These are phyloP conservation scores for Epinotia nisella DNA, from an alignment of 2,888 invertebrate species.

Conservation along the genomic window DNA sequence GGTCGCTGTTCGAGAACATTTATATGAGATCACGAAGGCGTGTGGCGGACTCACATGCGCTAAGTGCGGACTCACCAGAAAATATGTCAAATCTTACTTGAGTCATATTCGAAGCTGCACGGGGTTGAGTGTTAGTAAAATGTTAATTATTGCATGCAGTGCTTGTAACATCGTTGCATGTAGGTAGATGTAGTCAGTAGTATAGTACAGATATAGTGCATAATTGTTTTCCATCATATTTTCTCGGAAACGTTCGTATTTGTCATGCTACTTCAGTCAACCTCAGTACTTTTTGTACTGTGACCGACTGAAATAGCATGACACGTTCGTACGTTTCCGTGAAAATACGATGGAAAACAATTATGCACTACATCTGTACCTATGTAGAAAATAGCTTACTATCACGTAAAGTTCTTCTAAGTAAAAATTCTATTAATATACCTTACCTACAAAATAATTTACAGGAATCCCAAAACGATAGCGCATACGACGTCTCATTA, in stretches of 20 bases:
- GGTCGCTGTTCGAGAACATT: constrained; percentile 53
- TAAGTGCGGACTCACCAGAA: constrained; percentile 51
- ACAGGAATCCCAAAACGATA: constrained; percentile 27
- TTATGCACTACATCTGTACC: too few relatives aligned
- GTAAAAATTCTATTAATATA: background rate
- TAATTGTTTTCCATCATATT: too few relatives aligned
- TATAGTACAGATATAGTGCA: too few relatives aligned
- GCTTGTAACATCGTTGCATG: background rate
- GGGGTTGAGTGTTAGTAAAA: constrained; percentile 21
- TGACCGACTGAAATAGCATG: too few relatives aligned
- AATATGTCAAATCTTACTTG: constrained; percentile 47
- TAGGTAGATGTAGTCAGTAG: background rate
- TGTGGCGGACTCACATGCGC: constrained; percentile 52
- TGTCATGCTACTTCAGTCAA: too few relatives aligned
- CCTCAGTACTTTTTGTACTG: too few relatives aligned
- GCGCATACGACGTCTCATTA: constrained; percentile 10
- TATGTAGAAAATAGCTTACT: too few relatives aligned
- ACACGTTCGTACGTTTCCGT: too few relatives aligned
- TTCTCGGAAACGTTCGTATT: too few relatives aligned
- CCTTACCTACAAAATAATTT: background rate
- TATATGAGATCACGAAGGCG: constrained; percentile 51
- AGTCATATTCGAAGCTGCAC: constrained; percentile 46
- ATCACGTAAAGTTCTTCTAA: too few relatives aligned
- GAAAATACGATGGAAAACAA: too few relatives aligned
- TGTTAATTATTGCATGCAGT: constrained; percentile 3